Evolutionary conservation across 2,113 vertebrate genomes (phyloP).

Genomic region (Megaceryle maxima): DNA sequence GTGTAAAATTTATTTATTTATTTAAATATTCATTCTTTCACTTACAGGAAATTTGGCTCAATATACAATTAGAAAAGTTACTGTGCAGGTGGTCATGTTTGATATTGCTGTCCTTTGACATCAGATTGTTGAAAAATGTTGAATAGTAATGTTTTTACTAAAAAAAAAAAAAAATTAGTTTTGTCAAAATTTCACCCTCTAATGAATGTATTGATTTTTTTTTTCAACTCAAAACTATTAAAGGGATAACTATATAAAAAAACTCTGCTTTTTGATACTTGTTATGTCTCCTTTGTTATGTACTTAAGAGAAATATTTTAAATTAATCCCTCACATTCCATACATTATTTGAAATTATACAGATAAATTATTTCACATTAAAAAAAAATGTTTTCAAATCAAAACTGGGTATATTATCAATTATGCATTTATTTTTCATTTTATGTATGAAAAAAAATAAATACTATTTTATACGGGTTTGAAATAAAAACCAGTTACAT

Average conservation of each 20-base stretch:
- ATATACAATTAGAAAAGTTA: not conserved
- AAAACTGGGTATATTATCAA: not conserved
- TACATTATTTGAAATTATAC: not conserved
- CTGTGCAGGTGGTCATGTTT: not conserved
- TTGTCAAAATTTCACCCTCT: not conserved
- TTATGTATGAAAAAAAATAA: not conserved
- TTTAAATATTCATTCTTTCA: not conserved
- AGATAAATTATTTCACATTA: not conserved
- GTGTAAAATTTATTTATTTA: not conserved
- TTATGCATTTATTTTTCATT: not conserved
- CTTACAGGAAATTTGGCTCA: not conserved
- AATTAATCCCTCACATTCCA: not conserved
- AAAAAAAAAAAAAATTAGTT: not conserved
- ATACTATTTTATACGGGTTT: not conserved
- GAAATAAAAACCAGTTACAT: not conserved
- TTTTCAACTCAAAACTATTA: not conserved
- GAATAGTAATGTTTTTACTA: not conserved
- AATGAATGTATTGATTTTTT: not conserved
- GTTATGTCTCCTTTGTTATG: not conserved
- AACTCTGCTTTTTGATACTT: not conserved
- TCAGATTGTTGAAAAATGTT: not conserved
- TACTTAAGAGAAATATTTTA: not conserved
- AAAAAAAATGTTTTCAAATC: not conserved
- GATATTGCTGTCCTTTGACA: not conserved
- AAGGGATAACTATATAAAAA: not conserved